These are phyloP conservation scores for Aethina tumida DNA, from an alignment of 1,140 invertebrate species.

Conservation along the genomic window DNA sequence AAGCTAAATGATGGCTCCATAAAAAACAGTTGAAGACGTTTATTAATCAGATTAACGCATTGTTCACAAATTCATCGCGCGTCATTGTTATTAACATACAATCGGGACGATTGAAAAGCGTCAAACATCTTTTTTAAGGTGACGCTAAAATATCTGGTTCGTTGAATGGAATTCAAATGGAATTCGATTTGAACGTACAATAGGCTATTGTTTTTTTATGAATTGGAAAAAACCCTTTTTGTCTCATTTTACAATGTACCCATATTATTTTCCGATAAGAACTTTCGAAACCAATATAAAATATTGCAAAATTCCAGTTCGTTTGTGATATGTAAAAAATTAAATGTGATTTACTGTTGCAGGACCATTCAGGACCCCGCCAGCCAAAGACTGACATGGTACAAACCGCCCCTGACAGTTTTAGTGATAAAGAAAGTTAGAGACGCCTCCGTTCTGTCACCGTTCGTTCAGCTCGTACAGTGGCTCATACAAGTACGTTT, in stretches of 20 bases:
- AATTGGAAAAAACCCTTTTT: too few relatives aligned
- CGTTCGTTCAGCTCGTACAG: slow-evolving; percentile 87
- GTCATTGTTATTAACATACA: too few relatives aligned
- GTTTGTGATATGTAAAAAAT: slow-evolving; percentile 3
- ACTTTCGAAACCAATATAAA: not conserved
- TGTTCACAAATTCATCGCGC: too few relatives aligned
- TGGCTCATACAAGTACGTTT: slow-evolving; percentile 83
- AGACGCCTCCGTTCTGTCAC: slow-evolving; percentile 77
- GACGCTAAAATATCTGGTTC: too few relatives aligned
- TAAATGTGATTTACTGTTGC: slow-evolving; percentile 31
- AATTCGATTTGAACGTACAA: too few relatives aligned
- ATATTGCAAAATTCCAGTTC: not conserved
- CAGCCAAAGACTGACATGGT: slow-evolving; percentile 91
- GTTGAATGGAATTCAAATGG: too few relatives aligned
- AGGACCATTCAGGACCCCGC: slow-evolving; percentile 97
- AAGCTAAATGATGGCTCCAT: too few relatives aligned
- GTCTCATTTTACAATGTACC: not conserved
- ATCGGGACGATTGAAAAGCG: too few relatives aligned
- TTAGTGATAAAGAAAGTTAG: slow-evolving; percentile 93
- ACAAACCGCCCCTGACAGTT: slow-evolving; percentile 88
- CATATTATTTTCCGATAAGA: not conserved
- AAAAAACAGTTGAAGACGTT: too few relatives aligned
- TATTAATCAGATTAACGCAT: too few relatives aligned
- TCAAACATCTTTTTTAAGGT: too few relatives aligned
- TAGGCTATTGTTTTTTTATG: too few relatives aligned